Evolutionary conservation across 2,888 invertebrate genomes (phyloP), one percentile per base, ranked within the genome.

Genomic region (Drosophila leonis): DNA sequence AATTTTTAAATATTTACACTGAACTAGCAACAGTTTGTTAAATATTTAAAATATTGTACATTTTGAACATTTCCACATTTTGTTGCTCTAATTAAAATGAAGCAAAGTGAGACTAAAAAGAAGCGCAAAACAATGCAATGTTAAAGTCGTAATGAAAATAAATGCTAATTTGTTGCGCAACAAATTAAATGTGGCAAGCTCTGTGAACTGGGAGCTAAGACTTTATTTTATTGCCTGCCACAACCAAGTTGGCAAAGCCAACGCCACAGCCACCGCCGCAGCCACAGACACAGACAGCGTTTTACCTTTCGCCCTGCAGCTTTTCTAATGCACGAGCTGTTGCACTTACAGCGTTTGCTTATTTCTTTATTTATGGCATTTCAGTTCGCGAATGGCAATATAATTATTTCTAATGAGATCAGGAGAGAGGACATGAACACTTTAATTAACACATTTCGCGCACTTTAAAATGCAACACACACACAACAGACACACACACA

Each of bases 151-250:
- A 90, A 90, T 90, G 91, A 91, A 87, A 89, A 91, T 89, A 82
- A 91, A 92, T 92, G 90, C 87, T 92, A 92, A 91, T 92, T 92
- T 91, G 91, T 89, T 91, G 83, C 90, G 80, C 90, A 92, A 92
- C 92, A 91, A 92, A 92, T 91, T 92, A 90, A 88, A 84, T 82
- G 88, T 90, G 80, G 75, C 80, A 68, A 69, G 72, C 77, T 67
- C 65, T 64, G 68, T 59, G 68, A 65, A 68, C 81, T 55, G 67
- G 51, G 66, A 78, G 75, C 88, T 84, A 82, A 84, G 84, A 84
- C 87, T 84, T 78, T 87, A 84, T 84, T 85, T 84, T 84, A 84
- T 84, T 84, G 84, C 84, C 76, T 82, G 84, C 75, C 87, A 78
- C 84, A 84, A 80, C 75, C 66, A 80, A 75, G 82, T 80, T 87